phyloP scores from a whole-genome alignment of 1,140 invertebrate genomes.

The Oedothorax gibbosus region DNA sequence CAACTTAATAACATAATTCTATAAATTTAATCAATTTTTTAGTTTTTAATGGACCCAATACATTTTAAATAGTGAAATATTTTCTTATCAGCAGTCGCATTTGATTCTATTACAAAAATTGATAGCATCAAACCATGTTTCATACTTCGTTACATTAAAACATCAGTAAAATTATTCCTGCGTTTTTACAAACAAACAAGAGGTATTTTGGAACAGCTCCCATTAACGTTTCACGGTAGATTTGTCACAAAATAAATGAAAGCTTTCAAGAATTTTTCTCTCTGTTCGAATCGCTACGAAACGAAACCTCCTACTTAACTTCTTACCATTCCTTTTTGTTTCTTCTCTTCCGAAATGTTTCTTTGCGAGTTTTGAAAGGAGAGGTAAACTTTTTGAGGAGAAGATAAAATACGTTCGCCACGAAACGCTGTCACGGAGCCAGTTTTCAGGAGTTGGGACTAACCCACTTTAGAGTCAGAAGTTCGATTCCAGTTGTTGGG shows the following conservation, averaged over 20 bases:
- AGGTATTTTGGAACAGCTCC: slow-evolving; percentile 35
- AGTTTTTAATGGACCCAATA: too few species aligned
- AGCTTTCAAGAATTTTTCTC: slow-evolving; percentile 21
- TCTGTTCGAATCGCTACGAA: slow-evolving; percentile 22
- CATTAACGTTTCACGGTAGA: slow-evolving; percentile 41
- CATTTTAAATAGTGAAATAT: too few species aligned
- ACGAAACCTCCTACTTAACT: neutral
- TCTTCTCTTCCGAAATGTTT: slow-evolving; percentile 6
- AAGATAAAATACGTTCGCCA: slow-evolving; percentile 15
- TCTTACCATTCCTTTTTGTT: slow-evolving; percentile 3
- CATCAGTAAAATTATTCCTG: too few species aligned
- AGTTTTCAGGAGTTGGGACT: neutral
- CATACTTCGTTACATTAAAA: too few species aligned
- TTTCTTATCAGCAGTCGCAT: too few species aligned
- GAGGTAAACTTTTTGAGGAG: slow-evolving; percentile 17
- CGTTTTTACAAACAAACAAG: neutral
- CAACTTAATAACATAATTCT: too few species aligned
- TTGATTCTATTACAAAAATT: too few species aligned
- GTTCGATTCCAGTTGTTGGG: too few species aligned
- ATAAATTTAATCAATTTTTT: too few species aligned
- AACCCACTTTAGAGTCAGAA: neutral
- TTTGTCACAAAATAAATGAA: slow-evolving; percentile 53
- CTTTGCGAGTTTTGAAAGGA: slow-evolving; percentile 11
- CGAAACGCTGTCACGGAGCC: slow-evolving; percentile 1
- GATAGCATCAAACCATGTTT: too few species aligned